These are phyloP conservation scores for Caerostris extrusa DNA, from an alignment of 1,140 invertebrate species.

Conservation along the genomic window DNA sequence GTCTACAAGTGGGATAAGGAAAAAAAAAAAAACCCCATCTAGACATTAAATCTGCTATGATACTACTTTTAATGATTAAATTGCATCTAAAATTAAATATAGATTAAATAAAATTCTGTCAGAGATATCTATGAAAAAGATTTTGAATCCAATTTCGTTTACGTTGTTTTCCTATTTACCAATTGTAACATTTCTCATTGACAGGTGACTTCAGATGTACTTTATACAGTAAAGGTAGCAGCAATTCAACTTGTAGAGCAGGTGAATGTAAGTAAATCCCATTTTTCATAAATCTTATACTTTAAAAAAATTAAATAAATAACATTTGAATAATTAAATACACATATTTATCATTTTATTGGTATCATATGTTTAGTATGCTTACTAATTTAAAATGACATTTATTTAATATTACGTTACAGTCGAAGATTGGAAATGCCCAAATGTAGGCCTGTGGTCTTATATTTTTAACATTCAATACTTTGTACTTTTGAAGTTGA, in stretches of 20 bases:
- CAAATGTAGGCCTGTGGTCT: constrained; percentile 81
- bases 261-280: constrained; percentile 49
- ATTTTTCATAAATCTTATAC: background rate
- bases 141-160: too few species aligned
- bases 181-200: background rate
- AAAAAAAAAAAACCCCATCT: too few species aligned
- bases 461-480: constrained; percentile 82
- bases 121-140: too few species aligned
- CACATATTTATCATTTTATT: background rate
- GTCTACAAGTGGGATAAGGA: too few species aligned
- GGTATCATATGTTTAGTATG: background rate
- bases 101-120: too few species aligned
- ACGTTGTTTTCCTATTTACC: too few species aligned
- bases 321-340: too few species aligned
- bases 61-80: too few species aligned
- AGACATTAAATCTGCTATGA: too few species aligned
- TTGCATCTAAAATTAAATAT: too few species aligned
- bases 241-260: constrained; percentile 5
- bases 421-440: constrained; percentile 79
- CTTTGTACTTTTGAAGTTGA: constrained; percentile 82
- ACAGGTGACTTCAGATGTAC: background rate
- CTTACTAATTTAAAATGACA: background rate
- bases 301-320: too few species aligned
- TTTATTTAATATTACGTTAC: constrained; percentile 48
- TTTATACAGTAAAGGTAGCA: background rate